Evolutionary conservation across 2,888 invertebrate genomes (phyloP), one percentile per base, ranked within the genome.

Genomic region (Drosophila acutilabella): DNA sequence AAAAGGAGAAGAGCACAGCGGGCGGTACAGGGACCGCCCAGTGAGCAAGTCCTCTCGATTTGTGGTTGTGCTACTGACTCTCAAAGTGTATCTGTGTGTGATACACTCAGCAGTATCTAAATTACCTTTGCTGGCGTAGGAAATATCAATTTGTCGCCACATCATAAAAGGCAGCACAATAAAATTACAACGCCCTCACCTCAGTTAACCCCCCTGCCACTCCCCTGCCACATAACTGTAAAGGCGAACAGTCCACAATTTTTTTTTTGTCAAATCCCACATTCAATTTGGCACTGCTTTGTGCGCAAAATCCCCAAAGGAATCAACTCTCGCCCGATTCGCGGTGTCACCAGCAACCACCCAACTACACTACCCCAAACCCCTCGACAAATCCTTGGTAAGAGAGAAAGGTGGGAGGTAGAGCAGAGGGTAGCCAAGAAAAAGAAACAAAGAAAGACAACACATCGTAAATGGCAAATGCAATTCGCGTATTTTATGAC

Each of bases 401-500:
- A 76, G 68, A 64, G 74, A 69, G 52, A 74, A 70, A 77, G 77
- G 80, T 69, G 71, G 41, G 56, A 45, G 44, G 40, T 13, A 56
- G 41, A 52, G 47, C 23, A 50, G 18, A 52, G 20, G 14, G 16
- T 26, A 26, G 41, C n/a, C 53, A 53, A 57, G 42, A 23, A 36
- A 56, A 52, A 64, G 51, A 47, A 64, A 51, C 64, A 54, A 53
- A 52, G 48, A 71, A 72, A 72, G 59, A 87, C 85, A 89, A 87
- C 85, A 89, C 89, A 81, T 86, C 85, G 85, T 86, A 86, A 86
- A 86, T 89, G 85, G 85, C 64, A 88, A 88, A 88, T 88, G 87
- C 90, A 90, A 88, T 88, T 88, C 87, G 90, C 90, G 87, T 85
- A 90, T 90, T 90, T 87, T 87, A 90, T 88, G 90, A 89, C 72